Base-by-base conservation (phyloP, 2,888 invertebrate species). In the Luperina testacea region DNA sequence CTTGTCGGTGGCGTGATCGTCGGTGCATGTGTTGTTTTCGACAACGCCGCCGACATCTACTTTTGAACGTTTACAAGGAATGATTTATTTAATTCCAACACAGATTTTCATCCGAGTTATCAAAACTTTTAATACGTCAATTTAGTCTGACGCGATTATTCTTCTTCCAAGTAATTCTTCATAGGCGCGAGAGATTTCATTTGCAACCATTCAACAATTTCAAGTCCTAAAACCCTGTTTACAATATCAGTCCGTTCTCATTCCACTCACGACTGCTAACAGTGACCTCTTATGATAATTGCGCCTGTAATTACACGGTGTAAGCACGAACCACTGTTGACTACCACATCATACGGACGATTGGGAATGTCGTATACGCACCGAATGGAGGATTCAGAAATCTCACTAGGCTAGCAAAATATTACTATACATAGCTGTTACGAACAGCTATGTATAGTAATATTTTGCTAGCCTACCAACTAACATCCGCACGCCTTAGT, bases 251-350 rank as follows among this genome's bases (percentile, higher is more conserved):
- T 63, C 17, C 6, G 27, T 53, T 17, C 59, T 63, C 75, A 75
- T 71, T 69, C 42, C n/a, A 17, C 51, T 24, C 69, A 48, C 11
- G 57, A 57, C 63, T 48, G 42, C 45, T 57, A 71, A 64, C 72
- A 53, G 53, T 51, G 42, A 78, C 75, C 67, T 57, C 53, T 51
- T 73, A 75, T 69, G 68, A 77, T 77, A 77, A 77, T 82, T 82
- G 64, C n/a, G 57, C 51, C 68, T 59, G 42, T 81, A 75, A 75
- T 72, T 48, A 38, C 72, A 45, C 32, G 59, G 20, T 57, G 68
- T 69, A 71, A 69, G 72, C 75, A 81, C 75, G 72, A 48, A 75
- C 72, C 27, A 64, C 27, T 75, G 68, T 64, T 81, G 68, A 71
- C 74, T 6, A 48, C 42, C 45, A 69, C 69, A 67, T 71, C n/a